A percentile compares a stretch with the other conserved stretches of the same genome.
phyloP scores from a whole-genome alignment of 2,888 invertebrate genomes.

The Drosophila lutescens region DNA sequence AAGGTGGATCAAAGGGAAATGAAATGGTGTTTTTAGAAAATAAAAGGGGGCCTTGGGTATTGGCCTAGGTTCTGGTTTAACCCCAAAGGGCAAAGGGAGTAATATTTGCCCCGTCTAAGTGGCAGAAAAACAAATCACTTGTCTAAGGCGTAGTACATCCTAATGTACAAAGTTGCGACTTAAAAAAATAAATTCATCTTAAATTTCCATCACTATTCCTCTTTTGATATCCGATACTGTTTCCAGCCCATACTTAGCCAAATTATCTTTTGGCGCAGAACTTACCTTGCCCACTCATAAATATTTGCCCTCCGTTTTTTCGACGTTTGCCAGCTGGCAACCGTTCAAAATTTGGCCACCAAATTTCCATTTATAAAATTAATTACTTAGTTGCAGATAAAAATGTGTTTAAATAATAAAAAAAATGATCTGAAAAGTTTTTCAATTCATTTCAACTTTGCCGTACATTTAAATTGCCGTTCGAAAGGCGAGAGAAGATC shows the following conservation, averaged over 20 bases:
- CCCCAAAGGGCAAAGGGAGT: not conserved
- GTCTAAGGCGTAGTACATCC: not conserved
- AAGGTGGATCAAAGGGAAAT: slow-evolving; percentile 5
- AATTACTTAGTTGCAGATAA: slow-evolving; percentile 50
- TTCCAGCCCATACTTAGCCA: slow-evolving; percentile 10
- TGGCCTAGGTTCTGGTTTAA: slow-evolving; percentile 19
- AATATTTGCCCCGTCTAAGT: too few species aligned
- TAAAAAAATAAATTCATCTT: not conserved
- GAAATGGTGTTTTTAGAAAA: not conserved
- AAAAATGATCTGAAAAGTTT: slow-evolving; percentile 22
- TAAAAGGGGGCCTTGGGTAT: not conserved
- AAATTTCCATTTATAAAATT: slow-evolving; percentile 41
- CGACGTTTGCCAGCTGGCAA: slow-evolving; percentile 55
- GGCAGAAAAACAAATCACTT: not conserved
- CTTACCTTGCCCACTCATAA: slow-evolving; percentile 69
- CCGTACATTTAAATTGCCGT: slow-evolving; percentile 22
- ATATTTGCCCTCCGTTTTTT: slow-evolving; percentile 30
- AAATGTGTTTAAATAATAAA: not conserved
- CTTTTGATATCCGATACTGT: slow-evolving; percentile 18
- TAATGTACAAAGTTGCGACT: slow-evolving; percentile 3
- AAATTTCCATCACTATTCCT: not conserved
- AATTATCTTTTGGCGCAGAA: slow-evolving; percentile 36
- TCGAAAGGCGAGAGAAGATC: slow-evolving; percentile 12
- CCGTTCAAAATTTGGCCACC: slow-evolving; percentile 48
- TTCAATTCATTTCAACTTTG: slow-evolving; percentile 42